Base-by-base conservation (phyloP, 2,888 invertebrate genomes). In the Drosophila hawaiiensis region DNA sequence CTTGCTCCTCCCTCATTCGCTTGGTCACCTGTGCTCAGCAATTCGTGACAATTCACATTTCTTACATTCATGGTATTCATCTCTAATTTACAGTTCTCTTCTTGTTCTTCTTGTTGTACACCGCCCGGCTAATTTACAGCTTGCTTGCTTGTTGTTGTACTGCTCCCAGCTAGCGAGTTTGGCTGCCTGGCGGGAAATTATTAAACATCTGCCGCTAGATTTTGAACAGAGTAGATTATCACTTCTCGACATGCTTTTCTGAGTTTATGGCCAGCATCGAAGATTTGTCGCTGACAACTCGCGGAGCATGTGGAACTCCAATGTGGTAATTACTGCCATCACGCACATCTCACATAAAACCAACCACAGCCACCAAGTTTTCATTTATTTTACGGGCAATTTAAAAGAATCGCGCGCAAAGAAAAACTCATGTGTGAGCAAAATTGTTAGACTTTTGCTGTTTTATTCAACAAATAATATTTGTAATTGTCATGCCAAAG, bases 331-430 rank as follows among this genome's bases (percentile, higher is more conserved):
- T 82, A 71, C 82, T 6, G 37, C 56, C 77, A 84, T 59, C 84
- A 84, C 84, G 84, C 84, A 84, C 84, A 84, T 56, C 68, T 80
- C 72, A 29, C 75, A 84, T 84, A 84, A 87, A 61, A 52, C 41
- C 25, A 58, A n/a, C 28, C 50, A 28, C 58, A 49, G 52, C 64
- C 49, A 52, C 5, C 60, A 78, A 55, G 37, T 74, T 68, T 66
- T 67, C 6, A 55, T 39, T 62, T 35, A 54, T 31, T 70, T 78
- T 78, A 53, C 41, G 28, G 67, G 43, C 37, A 60, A 77, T 60
- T 71, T 68, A 29, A 47, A 37, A 65, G 12, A 37, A 49, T 58
- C 16, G 29, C 59, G 14, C 37, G 31, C 39, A 55, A 39, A 31
- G 14, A 62, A 68, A 41, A 43, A 47, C 35, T 50, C 9, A 50